Base-by-base conservation (phyloP, 2,888 invertebrate species). In the Drosophila mimetica region DNA sequence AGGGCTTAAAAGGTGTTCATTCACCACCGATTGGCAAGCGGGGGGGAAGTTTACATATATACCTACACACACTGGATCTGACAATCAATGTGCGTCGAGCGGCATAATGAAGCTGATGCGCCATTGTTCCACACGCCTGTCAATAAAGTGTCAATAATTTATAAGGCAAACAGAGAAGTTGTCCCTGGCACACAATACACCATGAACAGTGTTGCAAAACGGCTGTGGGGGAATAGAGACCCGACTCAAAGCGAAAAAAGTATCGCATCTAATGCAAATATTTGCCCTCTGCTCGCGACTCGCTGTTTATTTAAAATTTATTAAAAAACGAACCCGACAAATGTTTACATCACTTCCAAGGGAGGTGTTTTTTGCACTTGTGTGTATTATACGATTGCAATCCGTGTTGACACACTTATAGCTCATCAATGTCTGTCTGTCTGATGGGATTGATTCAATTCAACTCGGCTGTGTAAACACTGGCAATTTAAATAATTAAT, bases 71-170 rank as follows among this genome's bases (percentile, higher is more conserved):
- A 46, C 41, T 30, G 44, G 30, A 48, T 61, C 54, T 51, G 61
- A 50, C 64, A 64, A 51, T 51, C 64, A 64, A 64, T 86, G 84
- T 79, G 74, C 75, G 41, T 47, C 53, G 53, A 53, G 63, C 20
- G 53, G 52, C 58, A 80, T 80, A 78, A 84, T 84, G 84, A 81
- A 78, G 73, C 67, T 74, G 65, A 51, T 48, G 44, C 48, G 66
- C 48, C 44, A 59, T 55, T 46, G 71, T 71, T 70, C 32, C 70
- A 6, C 70, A 11, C 54, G 74, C 47, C 58, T 84, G 87, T 84
- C 84, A 84, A 88, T 84, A 88, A 84, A 84, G 88, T 84, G 87
- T 88, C 88, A 84, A 84, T 84, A 84, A 84, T 84, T 84, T 84
- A 84, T 88, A 86, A 84, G 88, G 66, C 82, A 84, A 84, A 84